These are phyloP conservation scores for Pterostichus madidus DNA, from an alignment of 2,888 invertebrate genomes.

Conservation along the genomic window DNA sequence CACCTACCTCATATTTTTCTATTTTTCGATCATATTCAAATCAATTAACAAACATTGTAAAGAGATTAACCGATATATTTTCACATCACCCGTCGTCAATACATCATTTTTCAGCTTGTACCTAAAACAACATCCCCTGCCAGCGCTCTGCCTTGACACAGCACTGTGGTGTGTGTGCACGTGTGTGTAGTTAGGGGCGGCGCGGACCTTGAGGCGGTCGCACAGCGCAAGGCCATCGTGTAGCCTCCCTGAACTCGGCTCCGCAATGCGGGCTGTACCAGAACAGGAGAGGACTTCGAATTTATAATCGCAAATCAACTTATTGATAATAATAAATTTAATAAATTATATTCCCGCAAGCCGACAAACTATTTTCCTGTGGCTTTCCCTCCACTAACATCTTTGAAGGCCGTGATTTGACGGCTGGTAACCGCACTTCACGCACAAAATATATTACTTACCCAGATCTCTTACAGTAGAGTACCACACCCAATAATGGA, in stretches of 20 bases:
- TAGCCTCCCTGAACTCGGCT: background rate
- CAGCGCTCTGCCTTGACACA: background rate
- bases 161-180: background rate
- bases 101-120: background rate
- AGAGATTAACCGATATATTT: background rate
- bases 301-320: background rate
- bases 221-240: background rate
- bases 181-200: conserved; percentile 4
- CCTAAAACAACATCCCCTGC: background rate
- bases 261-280: conserved; percentile 20
- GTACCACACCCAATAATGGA: no score
- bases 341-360: no score
- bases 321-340: no score
- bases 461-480: no score
- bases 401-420: no score
- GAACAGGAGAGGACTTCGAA: conserved; percentile 17
- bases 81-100: background rate
- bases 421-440: no score
- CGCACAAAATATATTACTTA: no score
- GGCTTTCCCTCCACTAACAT: no score
- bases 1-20: no score
- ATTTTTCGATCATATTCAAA: no score
- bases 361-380: no score
- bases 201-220: conserved; percentile 7
- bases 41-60: no score